Evolutionary conservation across 2,888 invertebrate species (phyloP), one percentile per base, ranked within the genome.

Genomic region (Stenichneumon culpator): DNA sequence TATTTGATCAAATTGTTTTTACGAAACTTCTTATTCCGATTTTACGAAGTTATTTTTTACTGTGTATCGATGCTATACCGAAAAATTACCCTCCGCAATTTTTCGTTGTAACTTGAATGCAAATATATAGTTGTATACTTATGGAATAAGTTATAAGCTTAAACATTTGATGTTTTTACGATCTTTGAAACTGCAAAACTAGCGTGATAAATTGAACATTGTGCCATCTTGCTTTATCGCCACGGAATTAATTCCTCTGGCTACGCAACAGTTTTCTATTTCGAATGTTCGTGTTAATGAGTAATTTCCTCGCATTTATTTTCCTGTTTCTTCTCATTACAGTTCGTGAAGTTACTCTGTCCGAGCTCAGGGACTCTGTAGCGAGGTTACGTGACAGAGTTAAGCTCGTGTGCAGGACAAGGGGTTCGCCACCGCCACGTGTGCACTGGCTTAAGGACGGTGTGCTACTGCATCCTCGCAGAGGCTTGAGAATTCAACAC

Each of bases 361-460:
- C 93, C 89, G 93, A 94, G 90, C 93, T 94, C 91, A 93, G 93
- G 90, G 93, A 94, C 93, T 93, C 93, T 88, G 93, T 93, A 89
- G 93, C 93, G 90, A 93, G 93, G 92, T 92, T 93, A 92, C 92
- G 92, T 87, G 93, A 94, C 87, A 93, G 92, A 89, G 93, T 94
- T 88, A 94, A 93, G 90, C 93, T 94, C 88, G 93, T 93, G 90
- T 94, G 93, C 92, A 91, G 93, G 88, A 94, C 93, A 89, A 90
- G 93, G 88, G 93, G 93, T 78, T 94, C 93, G 70, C 93, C 93
- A 83, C 93, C 93, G 88, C 93, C 93, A 44, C 92, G 91, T 89
- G 93, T 93, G 87, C 93, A 93, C 88, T 94, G 93, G 93, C 92
- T 94, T 87, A 94, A 93, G 86, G 93, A 93, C 87, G 93, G 93